Evolutionary conservation across 2,888 invertebrate genomes (phyloP).

Genomic region (Cheilosia vernalis): DNA sequence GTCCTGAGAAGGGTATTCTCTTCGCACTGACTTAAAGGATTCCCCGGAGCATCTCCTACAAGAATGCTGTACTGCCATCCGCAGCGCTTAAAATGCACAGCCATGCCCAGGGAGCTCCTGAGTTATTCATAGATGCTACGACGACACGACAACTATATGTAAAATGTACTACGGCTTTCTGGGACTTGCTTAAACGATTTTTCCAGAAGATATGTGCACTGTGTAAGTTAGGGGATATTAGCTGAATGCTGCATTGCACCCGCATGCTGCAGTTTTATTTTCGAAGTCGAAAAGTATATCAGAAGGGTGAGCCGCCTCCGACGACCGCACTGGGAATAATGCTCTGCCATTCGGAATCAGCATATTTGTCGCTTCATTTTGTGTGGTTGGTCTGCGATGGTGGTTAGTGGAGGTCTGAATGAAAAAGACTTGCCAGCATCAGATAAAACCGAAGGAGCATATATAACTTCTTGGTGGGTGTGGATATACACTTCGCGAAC

Average conservation of each 20-base stretch:
- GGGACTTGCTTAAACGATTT: slow-evolving; percentile 70
- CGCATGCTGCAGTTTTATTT: slow-evolving; percentile 68
- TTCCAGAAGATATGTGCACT: slow-evolving; percentile 55
- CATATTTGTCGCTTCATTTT: slow-evolving; percentile 73
- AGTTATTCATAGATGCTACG: slow-evolving; percentile 57
- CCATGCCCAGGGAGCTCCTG: slow-evolving; percentile 61
- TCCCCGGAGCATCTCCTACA: slow-evolving; percentile 50
- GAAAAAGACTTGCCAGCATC: slow-evolving; percentile 30
- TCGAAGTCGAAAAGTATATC: background rate
- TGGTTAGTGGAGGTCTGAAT: slow-evolving; percentile 3
- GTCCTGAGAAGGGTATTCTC: slow-evolving; percentile 38
- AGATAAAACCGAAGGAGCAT: slow-evolving; percentile 17
- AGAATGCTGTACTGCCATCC: slow-evolving; percentile 50
- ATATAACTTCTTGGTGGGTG: slow-evolving; percentile 21
- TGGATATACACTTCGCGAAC: slow-evolving; percentile 19
- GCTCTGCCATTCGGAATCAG: slow-evolving; percentile 64
- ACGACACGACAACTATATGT: slow-evolving; percentile 18
- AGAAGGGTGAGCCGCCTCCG: slow-evolving; percentile 9
- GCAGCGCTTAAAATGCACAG: slow-evolving; percentile 68
- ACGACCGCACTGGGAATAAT: slow-evolving; percentile 33
- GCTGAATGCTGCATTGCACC: slow-evolving; percentile 66
- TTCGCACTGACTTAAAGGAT: slow-evolving; percentile 54
- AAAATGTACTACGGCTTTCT: slow-evolving; percentile 2
- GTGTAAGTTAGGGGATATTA: slow-evolving; percentile 26
- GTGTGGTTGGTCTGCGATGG: slow-evolving; percentile 27